A percentile compares a stretch with the other conserved stretches of the same genome.
Evolutionary conservation across 2,113 vertebrate genomes (phyloP).

Genomic region (Campylomormyrus numenius): DNA sequence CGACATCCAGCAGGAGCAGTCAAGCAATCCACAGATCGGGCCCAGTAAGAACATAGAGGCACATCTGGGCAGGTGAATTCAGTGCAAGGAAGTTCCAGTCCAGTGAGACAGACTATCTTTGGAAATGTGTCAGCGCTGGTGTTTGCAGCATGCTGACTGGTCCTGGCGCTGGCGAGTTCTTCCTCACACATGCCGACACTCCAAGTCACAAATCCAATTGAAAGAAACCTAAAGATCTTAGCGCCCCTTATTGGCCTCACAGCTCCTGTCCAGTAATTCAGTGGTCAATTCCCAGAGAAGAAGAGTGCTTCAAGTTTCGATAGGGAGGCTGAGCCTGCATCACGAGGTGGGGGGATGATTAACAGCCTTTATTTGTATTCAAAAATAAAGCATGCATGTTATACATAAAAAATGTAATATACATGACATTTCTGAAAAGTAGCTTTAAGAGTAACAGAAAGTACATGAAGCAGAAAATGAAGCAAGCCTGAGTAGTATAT

Average conservation of each 20-base stretch:
- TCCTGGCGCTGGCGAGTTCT: not conserved
- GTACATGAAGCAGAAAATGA: not conserved
- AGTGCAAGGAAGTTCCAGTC: not conserved
- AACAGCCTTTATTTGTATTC: slow-evolving; percentile 14
- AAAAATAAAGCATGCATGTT: slow-evolving; percentile 22
- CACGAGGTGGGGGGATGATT: not conserved
- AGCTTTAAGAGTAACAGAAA: not conserved
- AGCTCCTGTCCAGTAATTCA: not conserved
- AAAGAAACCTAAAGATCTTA: not conserved
- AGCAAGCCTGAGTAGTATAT: not conserved
- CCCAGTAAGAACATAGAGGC: not conserved
- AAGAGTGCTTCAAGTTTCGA: not conserved
- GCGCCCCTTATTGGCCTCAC: not conserved
- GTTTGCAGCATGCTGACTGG: not conserved
- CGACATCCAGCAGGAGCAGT: not conserved
- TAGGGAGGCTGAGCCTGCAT: not conserved
- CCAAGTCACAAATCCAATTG: not conserved
- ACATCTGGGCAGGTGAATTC: not conserved
- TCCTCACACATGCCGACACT: not conserved
- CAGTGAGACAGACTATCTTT: not conserved
- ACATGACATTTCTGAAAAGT: not conserved
- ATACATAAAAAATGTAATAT: not conserved
- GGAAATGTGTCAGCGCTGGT: not conserved
- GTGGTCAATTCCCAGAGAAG: not conserved
- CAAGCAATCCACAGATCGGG: not conserved